These are phyloP conservation scores for Ditula angustiorana DNA, from an alignment of 2,888 invertebrate species.

Conservation along the genomic window DNA sequence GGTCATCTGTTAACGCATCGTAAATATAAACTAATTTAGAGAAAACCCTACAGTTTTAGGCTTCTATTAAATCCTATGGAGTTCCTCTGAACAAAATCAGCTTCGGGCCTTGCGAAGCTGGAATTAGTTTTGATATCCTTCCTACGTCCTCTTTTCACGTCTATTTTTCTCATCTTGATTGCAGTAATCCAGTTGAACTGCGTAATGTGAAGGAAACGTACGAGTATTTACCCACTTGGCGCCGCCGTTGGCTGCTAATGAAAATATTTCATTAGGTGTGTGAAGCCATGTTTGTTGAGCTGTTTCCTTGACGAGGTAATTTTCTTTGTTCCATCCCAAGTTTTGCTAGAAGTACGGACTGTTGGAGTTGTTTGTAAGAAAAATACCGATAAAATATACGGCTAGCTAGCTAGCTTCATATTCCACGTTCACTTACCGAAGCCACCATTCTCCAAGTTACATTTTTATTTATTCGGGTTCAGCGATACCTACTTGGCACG, in stretches of 20 bases:
- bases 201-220: constrained; percentile 37
- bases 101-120: background rate
- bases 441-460: no score
- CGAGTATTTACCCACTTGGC: constrained; percentile 51
- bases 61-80: background rate
- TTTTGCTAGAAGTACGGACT: constrained; percentile 30
- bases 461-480: background rate
- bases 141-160: background rate
- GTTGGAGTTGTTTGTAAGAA: constrained; percentile 28
- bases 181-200: constrained; percentile 23
- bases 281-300: constrained; percentile 47
- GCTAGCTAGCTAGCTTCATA: background rate
- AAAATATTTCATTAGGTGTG: constrained; percentile 62
- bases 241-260: constrained; percentile 51
- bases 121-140: background rate
- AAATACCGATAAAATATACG: constrained; percentile 29
- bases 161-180: constrained; percentile 11
- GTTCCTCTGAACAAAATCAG: background rate
- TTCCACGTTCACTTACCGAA: no score
- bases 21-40: background rate
- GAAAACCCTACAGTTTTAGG: no score
- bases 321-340: constrained; percentile 51
- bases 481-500: background rate
- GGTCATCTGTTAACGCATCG: no score
- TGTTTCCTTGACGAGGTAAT: constrained; percentile 53